A percentile compares a stretch with the other conserved stretches of the same genome.
These are phyloP conservation scores for Apotomis betuletana DNA, from an alignment of 2,888 invertebrate genomes.

Conservation along the genomic window DNA sequence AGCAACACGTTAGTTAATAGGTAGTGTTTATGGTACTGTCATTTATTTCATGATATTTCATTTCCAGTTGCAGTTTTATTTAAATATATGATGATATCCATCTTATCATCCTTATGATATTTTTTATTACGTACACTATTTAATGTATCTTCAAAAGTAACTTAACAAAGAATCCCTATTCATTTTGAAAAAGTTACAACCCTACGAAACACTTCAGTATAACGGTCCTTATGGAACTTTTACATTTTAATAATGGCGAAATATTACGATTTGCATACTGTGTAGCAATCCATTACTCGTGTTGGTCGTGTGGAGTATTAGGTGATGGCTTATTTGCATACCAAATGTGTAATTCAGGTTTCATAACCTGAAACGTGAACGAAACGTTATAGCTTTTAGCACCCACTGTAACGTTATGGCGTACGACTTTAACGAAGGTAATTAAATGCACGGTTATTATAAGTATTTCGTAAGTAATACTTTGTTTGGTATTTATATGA, in stretches of 20 bases:
- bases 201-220: constrained; percentile 57
- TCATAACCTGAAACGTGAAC: constrained; percentile 39
- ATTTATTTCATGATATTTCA: too few relatives aligned
- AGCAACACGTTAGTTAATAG: too few relatives aligned
- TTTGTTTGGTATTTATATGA: too few relatives aligned
- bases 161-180: background rate
- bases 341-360: constrained; percentile 40
- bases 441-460: constrained; percentile 1
- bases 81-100: too few relatives aligned
- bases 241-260: constrained; percentile 68
- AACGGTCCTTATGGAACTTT: constrained; percentile 61
- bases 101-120: background rate
- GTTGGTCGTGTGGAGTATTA: constrained; percentile 46
- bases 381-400: constrained; percentile 29
- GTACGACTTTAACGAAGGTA: constrained; percentile 10
- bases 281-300: constrained; percentile 64
- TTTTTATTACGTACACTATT: background rate
- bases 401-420: constrained; percentile 7
- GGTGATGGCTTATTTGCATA: constrained; percentile 52
- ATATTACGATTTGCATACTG: constrained; percentile 71
- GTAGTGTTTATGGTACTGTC: too few relatives aligned
- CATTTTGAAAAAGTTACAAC: constrained; percentile 46
- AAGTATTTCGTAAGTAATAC: background rate
- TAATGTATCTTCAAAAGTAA: too few relatives aligned
- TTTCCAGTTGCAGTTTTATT: too few relatives aligned